A percentile compares a stretch with the other conserved stretches of the same genome.
Evolutionary conservation across 2,888 invertebrate genomes (phyloP).

Genomic region (Mythimna vitellina): DNA sequence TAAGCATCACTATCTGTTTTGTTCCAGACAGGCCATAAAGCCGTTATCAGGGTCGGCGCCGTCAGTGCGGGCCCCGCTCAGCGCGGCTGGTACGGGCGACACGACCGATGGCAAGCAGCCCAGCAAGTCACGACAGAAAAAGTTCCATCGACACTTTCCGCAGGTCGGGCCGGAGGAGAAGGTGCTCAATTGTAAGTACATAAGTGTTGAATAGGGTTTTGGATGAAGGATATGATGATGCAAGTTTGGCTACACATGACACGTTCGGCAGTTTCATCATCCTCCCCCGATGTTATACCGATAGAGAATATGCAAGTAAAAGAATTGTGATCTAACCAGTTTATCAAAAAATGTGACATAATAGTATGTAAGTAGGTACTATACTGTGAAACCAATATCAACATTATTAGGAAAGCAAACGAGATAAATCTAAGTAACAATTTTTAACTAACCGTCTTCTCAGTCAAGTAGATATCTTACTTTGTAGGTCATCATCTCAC

Average conservation of each 20-base stretch:
- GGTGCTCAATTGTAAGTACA: conserved; percentile 95
- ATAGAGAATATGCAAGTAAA: too few species aligned
- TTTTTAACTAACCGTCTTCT: too few species aligned
- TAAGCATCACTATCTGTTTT: conserved; percentile 26
- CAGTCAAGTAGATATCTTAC: too few species aligned
- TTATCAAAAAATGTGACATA: too few species aligned
- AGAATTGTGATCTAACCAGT: too few species aligned
- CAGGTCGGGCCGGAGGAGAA: conserved; percentile 96
- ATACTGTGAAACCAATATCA: too few species aligned
- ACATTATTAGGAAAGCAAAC: too few species aligned
- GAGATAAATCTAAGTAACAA: too few species aligned
- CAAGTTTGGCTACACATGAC: background rate
- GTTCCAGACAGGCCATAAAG: conserved; percentile 90
- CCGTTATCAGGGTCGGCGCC: conserved; percentile 91
- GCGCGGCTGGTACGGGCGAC: conserved; percentile 77
- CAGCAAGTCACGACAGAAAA: conserved; percentile 95
- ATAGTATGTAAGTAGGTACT: too few species aligned
- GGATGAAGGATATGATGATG: background rate
- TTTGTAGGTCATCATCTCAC: background rate
- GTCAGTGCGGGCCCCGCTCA: conserved; percentile 75
- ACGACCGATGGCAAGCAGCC: conserved; percentile 88
- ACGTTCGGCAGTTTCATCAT: background rate
- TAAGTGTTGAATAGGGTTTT: too few species aligned
- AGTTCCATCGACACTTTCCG: conserved; percentile 96
- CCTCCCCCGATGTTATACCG: background rate